These are phyloP conservation scores for Thamnophis sirtalis DNA, from an alignment of 2,113 vertebrate species.

Conservation along the genomic window DNA sequence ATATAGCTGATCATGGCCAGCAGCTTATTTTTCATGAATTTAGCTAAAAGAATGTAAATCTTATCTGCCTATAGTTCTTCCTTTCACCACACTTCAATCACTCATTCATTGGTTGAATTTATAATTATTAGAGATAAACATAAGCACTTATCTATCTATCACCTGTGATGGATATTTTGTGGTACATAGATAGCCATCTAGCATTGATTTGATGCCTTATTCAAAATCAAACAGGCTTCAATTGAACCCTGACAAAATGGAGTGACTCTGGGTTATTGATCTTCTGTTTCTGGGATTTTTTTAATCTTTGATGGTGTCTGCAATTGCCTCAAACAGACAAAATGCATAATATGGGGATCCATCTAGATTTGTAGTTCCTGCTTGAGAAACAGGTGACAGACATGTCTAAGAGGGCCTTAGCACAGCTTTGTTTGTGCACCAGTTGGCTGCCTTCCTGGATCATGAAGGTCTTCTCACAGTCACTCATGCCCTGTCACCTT, in stretches of 20 bases:
- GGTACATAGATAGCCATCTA: not conserved
- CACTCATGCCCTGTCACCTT: not conserved
- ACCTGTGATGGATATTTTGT: not conserved
- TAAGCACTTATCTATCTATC: not conserved
- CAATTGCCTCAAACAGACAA: not conserved
- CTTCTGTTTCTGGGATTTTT: not conserved
- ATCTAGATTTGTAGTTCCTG: not conserved
- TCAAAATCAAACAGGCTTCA: not conserved
- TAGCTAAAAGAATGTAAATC: not conserved
- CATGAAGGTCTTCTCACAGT: not conserved
- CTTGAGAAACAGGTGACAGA: not conserved
- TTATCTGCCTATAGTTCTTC: not conserved
- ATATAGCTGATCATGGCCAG: not conserved
- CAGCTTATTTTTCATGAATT: not conserved
- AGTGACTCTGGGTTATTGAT: not conserved
- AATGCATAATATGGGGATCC: not conserved
- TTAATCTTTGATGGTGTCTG: not conserved
- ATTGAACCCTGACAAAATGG: not conserved
- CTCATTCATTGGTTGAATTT: not conserved
- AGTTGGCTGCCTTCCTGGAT: not conserved
- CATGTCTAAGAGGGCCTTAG: not conserved
- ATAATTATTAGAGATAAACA: not conserved
- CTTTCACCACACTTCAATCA: not conserved
- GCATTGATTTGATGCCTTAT: not conserved
- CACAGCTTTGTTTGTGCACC: not conserved